phyloP scores from a whole-genome alignment of 2,797 vertebrate genomes.

The Natrix natrix region DNA sequence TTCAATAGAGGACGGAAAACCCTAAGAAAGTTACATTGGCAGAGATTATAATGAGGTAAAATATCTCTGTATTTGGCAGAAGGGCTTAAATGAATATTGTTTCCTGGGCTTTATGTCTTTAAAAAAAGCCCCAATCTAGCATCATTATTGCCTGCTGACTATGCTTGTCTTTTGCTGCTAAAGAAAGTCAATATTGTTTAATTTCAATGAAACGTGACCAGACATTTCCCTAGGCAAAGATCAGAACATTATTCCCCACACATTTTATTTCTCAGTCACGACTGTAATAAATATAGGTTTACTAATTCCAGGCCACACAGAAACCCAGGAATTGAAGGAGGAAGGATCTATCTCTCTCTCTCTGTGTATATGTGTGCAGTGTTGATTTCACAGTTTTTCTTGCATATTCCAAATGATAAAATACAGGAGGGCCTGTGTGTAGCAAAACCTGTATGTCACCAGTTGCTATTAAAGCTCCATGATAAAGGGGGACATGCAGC shows the following conservation, averaged over 20 bases:
- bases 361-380: not conserved
- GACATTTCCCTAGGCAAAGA: not conserved
- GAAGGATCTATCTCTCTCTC: not conserved
- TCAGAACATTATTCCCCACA: not conserved
- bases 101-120: not conserved
- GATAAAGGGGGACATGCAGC: not conserved
- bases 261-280: not conserved
- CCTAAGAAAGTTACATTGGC: not conserved
- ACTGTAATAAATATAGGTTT: fast-evolving
- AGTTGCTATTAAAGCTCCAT: constrained; percentile 11
- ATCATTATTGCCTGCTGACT: not conserved
- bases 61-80: not conserved
- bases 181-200: not conserved
- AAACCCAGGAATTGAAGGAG: fast-evolving
- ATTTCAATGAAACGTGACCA: not conserved
- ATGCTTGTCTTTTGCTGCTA: constrained; percentile 3
- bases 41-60: not conserved
- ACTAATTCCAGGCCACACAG: constrained; percentile 2
- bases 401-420: constrained; percentile 5
- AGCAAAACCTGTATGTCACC: not conserved
- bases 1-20: not conserved
- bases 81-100: not conserved
- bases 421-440: not conserved
- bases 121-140: not conserved
- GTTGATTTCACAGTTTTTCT: not conserved